phyloP scores from a whole-genome alignment of 2,888 invertebrate genomes.

The Philaethria dido region DNA sequence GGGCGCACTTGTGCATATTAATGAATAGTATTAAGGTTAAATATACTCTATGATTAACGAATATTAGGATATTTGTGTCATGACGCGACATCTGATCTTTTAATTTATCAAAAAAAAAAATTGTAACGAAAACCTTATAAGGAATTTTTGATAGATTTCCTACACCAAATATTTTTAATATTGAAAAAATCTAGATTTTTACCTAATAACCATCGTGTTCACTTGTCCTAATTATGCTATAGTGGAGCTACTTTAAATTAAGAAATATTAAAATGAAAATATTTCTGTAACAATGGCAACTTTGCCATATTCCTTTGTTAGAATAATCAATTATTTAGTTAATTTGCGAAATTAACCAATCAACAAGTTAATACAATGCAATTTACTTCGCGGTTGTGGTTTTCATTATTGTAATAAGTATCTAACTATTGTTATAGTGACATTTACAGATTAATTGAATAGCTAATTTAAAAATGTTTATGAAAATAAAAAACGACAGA shows the following conservation, averaged over 20 bases:
- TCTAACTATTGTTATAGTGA: background rate
- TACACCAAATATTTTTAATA: too few relatives aligned
- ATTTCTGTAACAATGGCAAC: background rate
- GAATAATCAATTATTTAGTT: constrained; percentile 1
- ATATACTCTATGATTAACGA: background rate
- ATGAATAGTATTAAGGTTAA: constrained; percentile 23
- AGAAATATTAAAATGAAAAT: too few relatives aligned
- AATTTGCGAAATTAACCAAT: background rate
- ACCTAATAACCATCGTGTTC: too few relatives aligned
- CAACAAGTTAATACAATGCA: constrained; percentile 1
- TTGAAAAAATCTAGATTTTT: too few relatives aligned
- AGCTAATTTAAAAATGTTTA: background rate
- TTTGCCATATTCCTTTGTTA: background rate
- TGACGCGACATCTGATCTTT: background rate
- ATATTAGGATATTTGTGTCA: background rate
- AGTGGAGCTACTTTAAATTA: too few relatives aligned
- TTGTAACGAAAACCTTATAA: too few relatives aligned
- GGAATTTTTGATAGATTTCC: too few relatives aligned
- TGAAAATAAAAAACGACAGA: background rate
- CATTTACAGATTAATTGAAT: background rate
- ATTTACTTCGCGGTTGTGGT: constrained; percentile 16
- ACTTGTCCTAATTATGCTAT: too few relatives aligned
- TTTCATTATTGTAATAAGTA: background rate
- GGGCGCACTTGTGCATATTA: constrained; percentile 30
- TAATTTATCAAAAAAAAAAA: too few relatives aligned